Conservation (phyloP, 2,888 invertebrate species). For the Epistrophe grossulariae region DNA sequence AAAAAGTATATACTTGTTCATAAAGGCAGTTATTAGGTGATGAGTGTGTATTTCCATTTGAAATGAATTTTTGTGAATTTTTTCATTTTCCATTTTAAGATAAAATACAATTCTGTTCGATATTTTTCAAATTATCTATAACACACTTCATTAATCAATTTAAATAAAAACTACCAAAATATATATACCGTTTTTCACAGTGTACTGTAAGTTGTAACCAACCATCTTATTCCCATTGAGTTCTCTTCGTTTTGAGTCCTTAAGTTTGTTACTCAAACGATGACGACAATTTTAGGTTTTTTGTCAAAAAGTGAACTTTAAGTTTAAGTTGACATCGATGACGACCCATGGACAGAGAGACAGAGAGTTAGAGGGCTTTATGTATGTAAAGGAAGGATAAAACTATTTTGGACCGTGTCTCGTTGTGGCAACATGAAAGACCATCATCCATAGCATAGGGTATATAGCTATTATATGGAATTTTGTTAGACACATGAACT, state of each 20-base stretch:
- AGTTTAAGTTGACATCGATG: slow-evolving; percentile 63
- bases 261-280: slow-evolving; percentile 48
- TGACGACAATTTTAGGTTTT: slow-evolving; percentile 50
- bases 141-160: too few species aligned
- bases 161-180: too few species aligned
- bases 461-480: neutral
- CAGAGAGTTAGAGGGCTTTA: neutral
- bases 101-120: too few species aligned
- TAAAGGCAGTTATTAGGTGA: too few species aligned
- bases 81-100: too few species aligned
- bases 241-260: neutral
- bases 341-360: neutral
- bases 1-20: too few species aligned
- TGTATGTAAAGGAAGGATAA: slow-evolving; percentile 6
- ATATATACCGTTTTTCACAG: neutral
- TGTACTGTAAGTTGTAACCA: slow-evolving; percentile 1
- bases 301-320: slow-evolving; percentile 59
- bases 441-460: slow-evolving; percentile 1
- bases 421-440: slow-evolving; percentile 46
- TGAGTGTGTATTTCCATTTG: too few species aligned
- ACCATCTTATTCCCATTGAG: neutral
- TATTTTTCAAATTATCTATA: too few species aligned
- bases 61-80: too few species aligned
- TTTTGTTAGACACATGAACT: slow-evolving; percentile 57
- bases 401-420: slow-evolving; percentile 51